Base-by-base conservation (phyloP, 2,797 vertebrate species). In the Threskiornis aethiopicus region DNA sequence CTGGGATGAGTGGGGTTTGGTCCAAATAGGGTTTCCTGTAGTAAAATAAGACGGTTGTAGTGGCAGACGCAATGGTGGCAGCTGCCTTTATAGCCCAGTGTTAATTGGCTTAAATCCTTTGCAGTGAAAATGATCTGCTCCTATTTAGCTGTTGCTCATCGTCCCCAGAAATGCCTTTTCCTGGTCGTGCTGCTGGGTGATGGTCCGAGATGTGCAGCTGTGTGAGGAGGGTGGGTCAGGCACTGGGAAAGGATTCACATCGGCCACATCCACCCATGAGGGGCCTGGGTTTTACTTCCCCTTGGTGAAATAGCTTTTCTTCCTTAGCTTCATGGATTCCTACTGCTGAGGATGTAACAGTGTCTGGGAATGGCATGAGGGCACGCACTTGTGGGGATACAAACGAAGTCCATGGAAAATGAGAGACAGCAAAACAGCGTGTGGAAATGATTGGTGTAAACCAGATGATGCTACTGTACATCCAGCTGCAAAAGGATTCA, bases 211-310 rank as follows among this genome's bases (percentile, higher is more conserved):
- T 0, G 2, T 33, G 15, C 35, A 62, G 0, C 37, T 2, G 0
- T 16, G 28, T 11, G 46, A 58, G 75, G 59, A 85, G 33, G 6
- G 35, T 35, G 82, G 19, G 11, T 16, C 10, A 42, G 54, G 46
- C 29, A 35, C 31, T 1, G 6, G 22, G 59, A 70, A 79, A 39
- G 0, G 0, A n/a, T 41, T 59, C 10, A 10, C 22, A 21, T 3
- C 0, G 0, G 29, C 33, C 31, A 8, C 5, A 2, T 55, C 25
- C 25, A 29, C 33, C 18, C 0, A 0, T 42, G 55, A 62, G 37
- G 16, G 7, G 19, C 25, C 16, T 78, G 47, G 44, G 11, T 25
- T 86, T 88, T 71, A 24, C 49, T 65, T 91, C 17, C 35, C 19
- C 14, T 7, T 9, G n/a, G 47, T 11, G 17, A 44, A 85, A 13